phyloP scores from a whole-genome alignment of 1,140 invertebrate species.

The Aphidius ervi region DNA sequence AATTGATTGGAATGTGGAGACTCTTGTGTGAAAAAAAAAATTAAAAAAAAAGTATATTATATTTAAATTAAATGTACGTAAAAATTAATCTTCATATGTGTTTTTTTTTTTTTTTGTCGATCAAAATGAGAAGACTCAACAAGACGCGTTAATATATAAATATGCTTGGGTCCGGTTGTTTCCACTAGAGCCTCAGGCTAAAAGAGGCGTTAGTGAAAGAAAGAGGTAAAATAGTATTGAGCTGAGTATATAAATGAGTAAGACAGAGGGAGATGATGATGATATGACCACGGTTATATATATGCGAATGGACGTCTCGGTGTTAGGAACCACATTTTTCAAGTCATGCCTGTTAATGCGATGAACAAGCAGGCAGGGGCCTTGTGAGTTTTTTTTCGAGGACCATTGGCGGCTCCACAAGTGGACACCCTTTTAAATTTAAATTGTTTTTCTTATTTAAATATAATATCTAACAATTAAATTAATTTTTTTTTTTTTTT shows the following conservation, averaged over 20 bases:
- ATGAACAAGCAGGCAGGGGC: slow-evolving; percentile 35
- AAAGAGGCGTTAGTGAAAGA: not conserved
- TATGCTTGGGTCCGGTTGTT: no score
- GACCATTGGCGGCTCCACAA: slow-evolving; percentile 33
- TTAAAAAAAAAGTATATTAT: no score
- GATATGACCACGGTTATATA: slow-evolving; percentile 33
- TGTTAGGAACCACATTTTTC: slow-evolving; percentile 50
- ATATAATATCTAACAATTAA: not conserved
- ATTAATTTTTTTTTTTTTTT: not conserved
- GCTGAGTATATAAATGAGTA: not conserved
- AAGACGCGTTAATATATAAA: slow-evolving; percentile 18
- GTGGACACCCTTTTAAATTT: slow-evolving; percentile 21
- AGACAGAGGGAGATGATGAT: slow-evolving; percentile 14
- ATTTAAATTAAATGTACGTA: no score
- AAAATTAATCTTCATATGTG: no score
- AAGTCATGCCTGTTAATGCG: slow-evolving; percentile 49
- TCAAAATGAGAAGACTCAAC: not conserved
- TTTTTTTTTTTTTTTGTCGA: no score
- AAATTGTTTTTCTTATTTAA: not conserved
- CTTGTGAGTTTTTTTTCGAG: slow-evolving; percentile 16
- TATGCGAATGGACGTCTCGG: slow-evolving; percentile 35
- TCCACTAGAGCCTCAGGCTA: no score
- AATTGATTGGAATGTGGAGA: no score
- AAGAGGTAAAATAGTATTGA: slow-evolving; percentile 2
- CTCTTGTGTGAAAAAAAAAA: no score